These are phyloP conservation scores for Zapornia atra DNA, from an alignment of 2,113 vertebrate genomes.

Conservation along the genomic window DNA sequence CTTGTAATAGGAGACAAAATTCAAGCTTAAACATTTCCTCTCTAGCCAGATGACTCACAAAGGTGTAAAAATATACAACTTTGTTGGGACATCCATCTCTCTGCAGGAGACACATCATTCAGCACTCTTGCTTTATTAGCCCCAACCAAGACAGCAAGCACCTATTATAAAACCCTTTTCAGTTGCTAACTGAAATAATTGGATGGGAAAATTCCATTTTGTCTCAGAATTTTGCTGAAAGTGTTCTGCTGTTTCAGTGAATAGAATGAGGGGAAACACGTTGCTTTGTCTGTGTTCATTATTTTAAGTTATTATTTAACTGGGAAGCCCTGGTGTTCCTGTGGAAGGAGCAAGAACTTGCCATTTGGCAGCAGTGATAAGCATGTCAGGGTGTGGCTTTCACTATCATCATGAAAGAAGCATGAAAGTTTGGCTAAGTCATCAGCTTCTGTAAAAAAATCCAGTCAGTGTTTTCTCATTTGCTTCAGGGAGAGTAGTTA, in stretches of 20 bases:
- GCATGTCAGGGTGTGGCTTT: not conserved
- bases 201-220: not conserved
- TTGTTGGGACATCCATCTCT: not conserved
- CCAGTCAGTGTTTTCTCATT: not conserved
- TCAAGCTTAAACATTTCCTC: not conserved
- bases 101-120: not conserved
- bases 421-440: not conserved
- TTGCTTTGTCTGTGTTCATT: not conserved
- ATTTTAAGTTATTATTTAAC: not conserved
- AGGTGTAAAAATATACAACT: not conserved
- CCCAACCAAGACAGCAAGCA: not conserved
- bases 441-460: not conserved
- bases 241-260: not conserved
- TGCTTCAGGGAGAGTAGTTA: not conserved
- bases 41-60: not conserved
- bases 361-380: not conserved
- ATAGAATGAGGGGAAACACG: not conserved
- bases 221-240: not conserved
- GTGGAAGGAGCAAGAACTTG: not conserved
- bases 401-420: not conserved
- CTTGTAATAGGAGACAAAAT: slow-evolving; percentile 5
- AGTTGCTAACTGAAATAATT: not conserved
- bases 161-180: not conserved
- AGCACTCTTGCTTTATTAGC: not conserved
- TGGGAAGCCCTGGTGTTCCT: not conserved